Conservation (phyloP, 2,797 vertebrate genomes). For the Rallus crepitans region DNA sequence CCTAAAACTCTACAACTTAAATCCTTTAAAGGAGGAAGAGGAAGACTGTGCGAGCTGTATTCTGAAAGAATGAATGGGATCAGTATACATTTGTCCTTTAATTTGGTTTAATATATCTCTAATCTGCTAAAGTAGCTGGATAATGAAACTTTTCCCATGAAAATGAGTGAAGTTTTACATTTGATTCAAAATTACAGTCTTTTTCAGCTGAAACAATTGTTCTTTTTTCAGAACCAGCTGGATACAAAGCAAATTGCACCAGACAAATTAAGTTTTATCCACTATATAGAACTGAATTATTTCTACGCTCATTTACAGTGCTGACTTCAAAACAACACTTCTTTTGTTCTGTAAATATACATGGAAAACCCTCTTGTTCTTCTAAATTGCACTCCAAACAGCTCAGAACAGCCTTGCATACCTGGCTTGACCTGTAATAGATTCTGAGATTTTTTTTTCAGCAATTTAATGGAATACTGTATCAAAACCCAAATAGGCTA, state of each 20-base stretch:
- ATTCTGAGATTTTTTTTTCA: neutral
- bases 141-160: neutral
- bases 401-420: neutral
- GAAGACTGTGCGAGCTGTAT: neutral
- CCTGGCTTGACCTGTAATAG: neutral
- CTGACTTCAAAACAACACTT: neutral
- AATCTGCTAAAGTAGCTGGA: neutral
- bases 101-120: neutral
- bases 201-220: neutral
- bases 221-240: neutral
- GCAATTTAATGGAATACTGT: neutral
- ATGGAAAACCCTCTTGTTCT: neutral
- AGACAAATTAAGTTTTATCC: neutral
- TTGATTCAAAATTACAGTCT: neutral
- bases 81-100: neutral
- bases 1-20: neutral
- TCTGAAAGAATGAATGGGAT: neutral
- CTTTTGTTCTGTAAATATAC: neutral
- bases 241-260: neutral
- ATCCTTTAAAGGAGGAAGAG: neutral
- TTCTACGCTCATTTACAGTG: neutral
- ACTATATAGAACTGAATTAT: neutral
- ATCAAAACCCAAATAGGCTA: neutral
- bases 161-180: neutral
- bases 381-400: neutral